These are phyloP conservation scores for Megaceryle maxima DNA, from an alignment of 2,113 vertebrate species.

Conservation along the genomic window DNA sequence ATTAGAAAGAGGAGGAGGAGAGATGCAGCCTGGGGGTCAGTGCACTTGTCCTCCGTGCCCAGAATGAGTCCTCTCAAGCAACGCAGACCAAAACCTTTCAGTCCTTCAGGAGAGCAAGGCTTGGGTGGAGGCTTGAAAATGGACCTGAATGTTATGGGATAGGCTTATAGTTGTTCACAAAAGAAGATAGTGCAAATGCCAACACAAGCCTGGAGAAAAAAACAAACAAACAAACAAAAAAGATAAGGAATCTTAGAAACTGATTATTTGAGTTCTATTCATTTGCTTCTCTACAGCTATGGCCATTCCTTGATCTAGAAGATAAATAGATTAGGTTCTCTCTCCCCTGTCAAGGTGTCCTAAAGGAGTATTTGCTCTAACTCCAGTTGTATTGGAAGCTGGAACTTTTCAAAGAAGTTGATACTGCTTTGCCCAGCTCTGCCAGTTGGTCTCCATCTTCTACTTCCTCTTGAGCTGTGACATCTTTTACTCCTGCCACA, in stretches of 20 bases:
- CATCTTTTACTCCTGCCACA: background rate
- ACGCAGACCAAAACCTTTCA: background rate
- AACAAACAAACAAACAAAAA: background rate
- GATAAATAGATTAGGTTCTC: background rate
- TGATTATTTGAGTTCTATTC: background rate
- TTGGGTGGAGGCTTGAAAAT: background rate
- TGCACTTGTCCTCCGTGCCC: background rate
- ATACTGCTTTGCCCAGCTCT: background rate
- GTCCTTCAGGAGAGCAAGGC: background rate
- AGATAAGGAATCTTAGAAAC: background rate
- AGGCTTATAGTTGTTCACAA: background rate
- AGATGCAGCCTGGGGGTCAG: background rate
- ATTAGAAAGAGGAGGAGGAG: background rate
- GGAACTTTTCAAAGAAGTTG: background rate
- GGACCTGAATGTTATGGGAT: background rate
- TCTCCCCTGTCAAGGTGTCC: background rate
- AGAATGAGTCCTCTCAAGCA: background rate
- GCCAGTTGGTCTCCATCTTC: background rate
- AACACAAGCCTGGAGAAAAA: background rate
- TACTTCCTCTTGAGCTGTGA: background rate
- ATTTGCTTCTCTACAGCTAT: background rate
- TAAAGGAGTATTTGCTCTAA: background rate
- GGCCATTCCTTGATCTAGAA: background rate
- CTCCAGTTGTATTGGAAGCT: background rate
- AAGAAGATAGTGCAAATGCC: background rate